Base-by-base conservation (phyloP, 2,888 invertebrate species). In the Lasiommata megera region DNA sequence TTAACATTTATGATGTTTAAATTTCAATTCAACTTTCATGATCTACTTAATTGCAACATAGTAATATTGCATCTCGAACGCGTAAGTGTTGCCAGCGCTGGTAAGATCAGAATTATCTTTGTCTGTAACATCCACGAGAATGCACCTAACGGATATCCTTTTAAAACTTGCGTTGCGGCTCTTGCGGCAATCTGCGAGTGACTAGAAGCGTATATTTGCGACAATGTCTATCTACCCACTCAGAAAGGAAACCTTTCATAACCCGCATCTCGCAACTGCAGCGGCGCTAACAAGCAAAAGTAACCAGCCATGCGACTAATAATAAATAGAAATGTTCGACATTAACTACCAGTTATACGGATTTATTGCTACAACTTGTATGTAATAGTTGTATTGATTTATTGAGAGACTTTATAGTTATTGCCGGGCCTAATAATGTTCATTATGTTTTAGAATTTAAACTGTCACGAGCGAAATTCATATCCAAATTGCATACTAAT, bases 211-310 rank as follows among this genome's bases (percentile, higher is more conserved):
- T 14, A 8, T 59, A 41, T 47, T 54, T 51, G 47, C 52, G 46
- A 53, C 58, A 55, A 23, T 51, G 47, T 53, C 36, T 29, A 29
- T 56, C 44, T 41, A 46, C 36, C 44, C 38, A 51, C 56, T 61
- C 40, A 34, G 50, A 50, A 54, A 54, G 59, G 56, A 59, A 59
- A 59, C 50, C 56, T 62, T 59, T 59, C 61, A 59, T 56, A 61
- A 61, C 46, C 31, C 28, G 38, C 14, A 31, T 59, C 59, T 59
- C 56, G 59, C 59, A 60, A 60, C 60, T 36, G 46, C 34, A n/a
- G 18, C 12, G 37, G 36, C 48, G 47, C 56, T 58, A 56, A 50
- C 61, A 61, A 61, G 61, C 54, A 37, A 50, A 41, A n/a, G 28
- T 12, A n/a, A 8, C n/a, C 6, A 14, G 5, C 18, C 12, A 29